Evolutionary conservation across 2,888 invertebrate genomes (phyloP).

Genomic region (Torymus texanus): DNA sequence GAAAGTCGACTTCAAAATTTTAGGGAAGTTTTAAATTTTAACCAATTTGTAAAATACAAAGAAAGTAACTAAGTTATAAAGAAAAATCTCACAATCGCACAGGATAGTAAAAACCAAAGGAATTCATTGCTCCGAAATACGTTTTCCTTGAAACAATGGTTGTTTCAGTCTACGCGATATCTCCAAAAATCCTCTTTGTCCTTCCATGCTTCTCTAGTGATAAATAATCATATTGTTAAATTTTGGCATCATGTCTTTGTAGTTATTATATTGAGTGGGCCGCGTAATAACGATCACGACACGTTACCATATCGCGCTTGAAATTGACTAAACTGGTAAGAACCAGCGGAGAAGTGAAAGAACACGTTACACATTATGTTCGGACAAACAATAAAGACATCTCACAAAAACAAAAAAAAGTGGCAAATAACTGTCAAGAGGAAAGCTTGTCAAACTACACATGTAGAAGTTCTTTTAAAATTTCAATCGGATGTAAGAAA

Average conservation of each 20-base stretch:
- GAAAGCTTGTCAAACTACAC: not conserved
- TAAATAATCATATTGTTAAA: too few species aligned
- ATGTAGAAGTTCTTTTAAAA: too few species aligned
- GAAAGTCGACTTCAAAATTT: too few species aligned
- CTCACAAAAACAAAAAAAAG: constrained; percentile 22
- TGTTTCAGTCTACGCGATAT: constrained; percentile 2
- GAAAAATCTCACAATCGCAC: too few species aligned
- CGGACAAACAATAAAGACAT: constrained; percentile 17
- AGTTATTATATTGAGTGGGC: constrained; percentile 27
- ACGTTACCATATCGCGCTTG: constrained; percentile 66
- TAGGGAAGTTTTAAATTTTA: not conserved
- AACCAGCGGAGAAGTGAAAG: constrained; percentile 6
- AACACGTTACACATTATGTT: constrained; percentile 15
- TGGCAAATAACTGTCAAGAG: constrained; percentile 10
- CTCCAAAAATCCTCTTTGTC: constrained; percentile 16
- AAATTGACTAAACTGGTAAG: constrained; percentile 71
- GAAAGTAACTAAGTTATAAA: not conserved
- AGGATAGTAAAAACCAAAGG: not conserved
- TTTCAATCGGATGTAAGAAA: too few species aligned
- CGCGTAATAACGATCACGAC: constrained; percentile 61
- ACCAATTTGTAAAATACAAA: not conserved
- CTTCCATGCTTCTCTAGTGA: not conserved
- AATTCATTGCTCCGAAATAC: constrained; percentile 19
- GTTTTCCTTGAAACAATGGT: constrained; percentile 20
- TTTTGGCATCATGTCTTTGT: constrained; percentile 42